A percentile compares a stretch with the other conserved stretches of the same genome.
These are phyloP conservation scores for Macropus fuliginosus DNA, from an alignment of 2,797 vertebrate species.

Conservation along the genomic window DNA sequence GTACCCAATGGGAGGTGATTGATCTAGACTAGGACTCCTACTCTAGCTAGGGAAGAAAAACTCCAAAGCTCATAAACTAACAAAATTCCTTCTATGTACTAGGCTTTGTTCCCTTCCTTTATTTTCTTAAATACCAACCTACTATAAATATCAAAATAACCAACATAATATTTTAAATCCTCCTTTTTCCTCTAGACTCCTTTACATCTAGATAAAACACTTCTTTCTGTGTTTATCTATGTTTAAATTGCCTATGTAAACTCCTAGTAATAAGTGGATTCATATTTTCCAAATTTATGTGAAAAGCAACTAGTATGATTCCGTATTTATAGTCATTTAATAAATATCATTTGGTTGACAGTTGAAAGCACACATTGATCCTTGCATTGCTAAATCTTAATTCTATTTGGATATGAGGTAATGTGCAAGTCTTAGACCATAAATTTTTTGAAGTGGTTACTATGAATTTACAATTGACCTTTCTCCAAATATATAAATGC, in stretches of 20 bases:
- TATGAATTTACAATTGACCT: not conserved
- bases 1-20: not conserved
- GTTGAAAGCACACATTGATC: not conserved
- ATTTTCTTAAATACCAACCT: not conserved
- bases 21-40: not conserved
- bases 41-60: not conserved
- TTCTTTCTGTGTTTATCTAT: conserved; percentile 4
- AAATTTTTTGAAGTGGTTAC: not conserved
- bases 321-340: not conserved
- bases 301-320: not conserved
- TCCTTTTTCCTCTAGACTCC: not conserved
- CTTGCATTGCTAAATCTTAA: not conserved
- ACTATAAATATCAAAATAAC: not conserved
- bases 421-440: not conserved
- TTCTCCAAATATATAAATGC: conserved; percentile 11
- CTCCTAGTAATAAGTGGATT: not conserved
- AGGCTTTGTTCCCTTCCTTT: not conserved
- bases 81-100: not conserved
- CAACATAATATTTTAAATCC: not conserved
- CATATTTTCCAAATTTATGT: not conserved
- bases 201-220: not conserved
- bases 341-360: not conserved
- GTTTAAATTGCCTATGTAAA: not conserved
- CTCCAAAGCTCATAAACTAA: not conserved
- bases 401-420: not conserved